These are phyloP conservation scores for Malurus leucopterus DNA, from an alignment of 2,797 vertebrate species.

Conservation along the genomic window DNA sequence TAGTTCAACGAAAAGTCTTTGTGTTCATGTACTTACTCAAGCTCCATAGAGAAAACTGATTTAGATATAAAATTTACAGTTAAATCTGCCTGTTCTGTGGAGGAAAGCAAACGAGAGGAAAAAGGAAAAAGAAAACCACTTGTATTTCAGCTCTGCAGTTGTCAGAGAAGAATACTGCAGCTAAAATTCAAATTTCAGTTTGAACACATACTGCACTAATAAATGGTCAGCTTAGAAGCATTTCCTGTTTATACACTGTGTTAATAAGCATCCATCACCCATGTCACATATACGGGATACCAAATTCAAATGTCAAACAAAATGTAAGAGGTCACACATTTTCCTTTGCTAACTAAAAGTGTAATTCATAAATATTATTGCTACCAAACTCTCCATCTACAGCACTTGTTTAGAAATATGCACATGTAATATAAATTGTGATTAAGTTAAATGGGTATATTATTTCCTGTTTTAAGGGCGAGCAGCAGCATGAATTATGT, in stretches of 20 bases:
- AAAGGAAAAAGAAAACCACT: neutral
- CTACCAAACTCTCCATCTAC: slow-evolving; percentile 82
- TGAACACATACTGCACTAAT: slow-evolving; percentile 69
- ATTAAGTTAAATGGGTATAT: slow-evolving; percentile 83
- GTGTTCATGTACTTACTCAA: neutral
- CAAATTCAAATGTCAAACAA: slow-evolving; percentile 84
- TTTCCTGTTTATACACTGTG: slow-evolving; percentile 83
- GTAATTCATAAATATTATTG: slow-evolving; percentile 87
- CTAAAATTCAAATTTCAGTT: slow-evolving; percentile 65
- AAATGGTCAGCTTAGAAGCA: slow-evolving; percentile 79
- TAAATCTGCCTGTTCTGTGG: neutral
- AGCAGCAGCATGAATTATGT: slow-evolving; percentile 80
- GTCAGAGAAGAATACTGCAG: slow-evolving; percentile 44
- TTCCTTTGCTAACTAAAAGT: slow-evolving; percentile 85
- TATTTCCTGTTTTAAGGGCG: slow-evolving; percentile 83
- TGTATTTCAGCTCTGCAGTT: slow-evolving; percentile 9
- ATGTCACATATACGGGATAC: slow-evolving; percentile 77
- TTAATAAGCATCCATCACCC: slow-evolving; percentile 82
- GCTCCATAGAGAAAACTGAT: neutral
- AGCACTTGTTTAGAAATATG: slow-evolving; percentile 83
- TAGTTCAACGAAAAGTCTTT: neutral
- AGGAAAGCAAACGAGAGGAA: neutral
- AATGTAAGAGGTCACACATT: slow-evolving; percentile 85
- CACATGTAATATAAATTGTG: slow-evolving; percentile 84
- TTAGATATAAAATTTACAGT: neutral